phyloP scores from a whole-genome alignment of 2,797 vertebrate genomes.

The Dromococcyx pavoninus region DNA sequence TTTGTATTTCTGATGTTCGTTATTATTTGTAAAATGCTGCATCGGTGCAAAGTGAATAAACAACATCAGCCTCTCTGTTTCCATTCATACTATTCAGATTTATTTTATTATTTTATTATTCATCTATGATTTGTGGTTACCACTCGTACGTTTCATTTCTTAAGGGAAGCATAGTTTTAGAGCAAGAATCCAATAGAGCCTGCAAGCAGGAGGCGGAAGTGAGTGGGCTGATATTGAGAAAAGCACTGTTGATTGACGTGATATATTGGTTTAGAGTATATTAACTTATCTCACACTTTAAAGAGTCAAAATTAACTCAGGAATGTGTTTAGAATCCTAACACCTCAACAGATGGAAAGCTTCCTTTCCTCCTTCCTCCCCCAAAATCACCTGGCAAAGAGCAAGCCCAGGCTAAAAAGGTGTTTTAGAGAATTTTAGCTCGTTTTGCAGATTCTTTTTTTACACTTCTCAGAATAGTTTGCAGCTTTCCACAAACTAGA shows the following conservation, averaged over 20 bases:
- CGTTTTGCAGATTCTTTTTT: background rate
- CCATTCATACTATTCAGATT: background rate
- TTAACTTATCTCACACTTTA: constrained; percentile 65
- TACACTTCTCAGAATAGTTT: constrained; percentile 22
- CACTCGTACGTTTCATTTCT: background rate
- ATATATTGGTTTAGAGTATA: constrained; percentile 46
- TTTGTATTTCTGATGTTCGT: background rate
- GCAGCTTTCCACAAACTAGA: background rate
- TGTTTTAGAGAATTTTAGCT: constrained; percentile 16
- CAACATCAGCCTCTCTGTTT: background rate
- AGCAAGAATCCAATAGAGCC: constrained; percentile 24
- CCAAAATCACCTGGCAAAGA: constrained; percentile 52
- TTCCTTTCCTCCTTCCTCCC: constrained; percentile 30
- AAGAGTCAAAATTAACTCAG: constrained; percentile 63
- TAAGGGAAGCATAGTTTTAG: background rate
- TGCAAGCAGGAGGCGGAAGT: constrained; percentile 36
- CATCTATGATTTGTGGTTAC: background rate
- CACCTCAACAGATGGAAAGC: constrained; percentile 58
- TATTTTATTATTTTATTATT: constrained; percentile 24
- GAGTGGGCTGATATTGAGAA: constrained; percentile 51
- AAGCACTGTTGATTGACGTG: constrained; percentile 58
- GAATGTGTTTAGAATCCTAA: constrained; percentile 42
- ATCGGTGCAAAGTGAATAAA: background rate
- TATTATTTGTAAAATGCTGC: background rate
- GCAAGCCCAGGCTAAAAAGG: constrained; percentile 26